Percentiles rank a stretch among this genome's conserved stretches.
phyloP scores from a whole-genome alignment of 2,113 vertebrate species.

The Rattus rattus region DNA sequence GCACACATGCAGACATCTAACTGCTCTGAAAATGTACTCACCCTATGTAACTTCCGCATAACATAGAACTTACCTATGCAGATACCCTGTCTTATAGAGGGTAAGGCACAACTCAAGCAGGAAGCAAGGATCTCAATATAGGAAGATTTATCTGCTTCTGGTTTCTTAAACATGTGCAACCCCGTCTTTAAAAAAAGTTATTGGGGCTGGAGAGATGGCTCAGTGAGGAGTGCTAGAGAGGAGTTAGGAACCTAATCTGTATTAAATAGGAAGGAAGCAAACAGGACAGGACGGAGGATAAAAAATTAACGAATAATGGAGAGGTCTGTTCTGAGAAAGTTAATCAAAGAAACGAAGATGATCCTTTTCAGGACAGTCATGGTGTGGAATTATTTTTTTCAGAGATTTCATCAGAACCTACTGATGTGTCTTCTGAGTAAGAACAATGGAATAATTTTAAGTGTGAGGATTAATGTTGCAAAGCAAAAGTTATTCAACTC shows the following conservation, averaged over 20 bases:
- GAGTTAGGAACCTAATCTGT: constrained; percentile 3
- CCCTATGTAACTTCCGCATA: not conserved
- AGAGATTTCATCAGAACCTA: not conserved
- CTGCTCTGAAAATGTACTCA: not conserved
- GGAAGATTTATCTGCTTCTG: constrained; percentile 29
- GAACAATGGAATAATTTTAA: not conserved
- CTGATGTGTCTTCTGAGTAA: not conserved
- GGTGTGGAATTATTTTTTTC: not conserved
- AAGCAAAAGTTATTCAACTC: constrained; percentile 1
- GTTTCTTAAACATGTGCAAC: constrained; percentile 48
- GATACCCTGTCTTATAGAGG: not conserved
- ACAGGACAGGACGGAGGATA: not conserved
- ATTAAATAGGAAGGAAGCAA: not conserved
- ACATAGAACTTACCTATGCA: not conserved
- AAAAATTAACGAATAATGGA: not conserved
- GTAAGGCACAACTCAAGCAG: constrained; percentile 48
- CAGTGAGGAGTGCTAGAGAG: not conserved
- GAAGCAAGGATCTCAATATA: constrained; percentile 12
- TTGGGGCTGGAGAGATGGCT: not conserved
- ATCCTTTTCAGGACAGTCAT: not conserved
- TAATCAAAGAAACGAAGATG: not conserved
- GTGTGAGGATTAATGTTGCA: constrained; percentile 16
- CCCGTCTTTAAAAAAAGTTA: not conserved
- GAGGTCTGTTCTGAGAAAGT: not conserved
- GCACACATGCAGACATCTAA: not conserved